Evolutionary conservation across 2,888 invertebrate species (phyloP).

Genomic region (Lottia gigantea): DNA sequence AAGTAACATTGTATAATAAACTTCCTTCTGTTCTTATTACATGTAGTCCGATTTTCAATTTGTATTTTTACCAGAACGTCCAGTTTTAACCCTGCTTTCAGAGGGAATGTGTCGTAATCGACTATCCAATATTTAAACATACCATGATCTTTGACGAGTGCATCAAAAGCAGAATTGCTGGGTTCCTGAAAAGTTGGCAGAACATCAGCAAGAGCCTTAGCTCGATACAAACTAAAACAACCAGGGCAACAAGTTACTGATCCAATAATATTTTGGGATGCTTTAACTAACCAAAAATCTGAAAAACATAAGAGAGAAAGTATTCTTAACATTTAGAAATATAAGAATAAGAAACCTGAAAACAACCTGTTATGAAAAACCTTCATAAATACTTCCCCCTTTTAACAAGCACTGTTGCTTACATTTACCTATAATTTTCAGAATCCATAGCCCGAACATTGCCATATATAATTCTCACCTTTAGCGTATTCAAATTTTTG

Average conservation of each 20-base stretch:
- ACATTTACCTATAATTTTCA: too few species aligned
- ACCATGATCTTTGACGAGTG: conserved; percentile 49
- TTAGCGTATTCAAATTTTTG: conserved; percentile 53
- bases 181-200: conserved; percentile 38
- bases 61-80: too few species aligned
- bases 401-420: too few species aligned
- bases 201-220: conserved; percentile 40
- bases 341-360: not conserved
- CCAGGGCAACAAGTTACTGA: conserved; percentile 53
- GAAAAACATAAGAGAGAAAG: conserved; percentile 14
- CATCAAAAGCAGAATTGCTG: conserved; percentile 38
- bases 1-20: too few species aligned
- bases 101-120: too few species aligned
- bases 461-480: conserved; percentile 30
- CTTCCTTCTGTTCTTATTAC: too few species aligned
- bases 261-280: conserved; percentile 49
- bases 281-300: conserved; percentile 55
- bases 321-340: too few species aligned
- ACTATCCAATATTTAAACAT: not conserved
- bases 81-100: too few species aligned
- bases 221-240: conserved; percentile 50
- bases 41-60: too few species aligned
- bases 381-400: too few species aligned
- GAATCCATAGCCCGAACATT: too few species aligned
- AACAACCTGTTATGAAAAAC: too few species aligned